A percentile compares a stretch with the other conserved stretches of the same genome.
Evolutionary conservation across 2,888 invertebrate species (phyloP).

Genomic region (Orgyia antiqua): DNA sequence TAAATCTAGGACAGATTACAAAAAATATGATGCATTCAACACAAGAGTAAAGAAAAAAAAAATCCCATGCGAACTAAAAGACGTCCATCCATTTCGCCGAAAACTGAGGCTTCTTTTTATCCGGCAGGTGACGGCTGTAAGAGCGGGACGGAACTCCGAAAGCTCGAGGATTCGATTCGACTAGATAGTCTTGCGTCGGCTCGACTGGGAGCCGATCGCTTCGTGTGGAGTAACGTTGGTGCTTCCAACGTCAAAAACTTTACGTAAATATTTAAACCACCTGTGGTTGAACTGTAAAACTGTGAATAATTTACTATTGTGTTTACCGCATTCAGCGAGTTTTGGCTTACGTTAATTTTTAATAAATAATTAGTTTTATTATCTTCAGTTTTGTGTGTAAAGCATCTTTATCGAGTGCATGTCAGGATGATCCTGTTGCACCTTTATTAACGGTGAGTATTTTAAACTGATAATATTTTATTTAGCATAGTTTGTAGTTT

Average conservation of each 20-base stretch:
- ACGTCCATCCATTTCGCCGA: conserved; percentile 74
- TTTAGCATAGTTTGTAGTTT: no score
- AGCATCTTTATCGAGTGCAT: conserved; percentile 57
- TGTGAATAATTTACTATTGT: not conserved
- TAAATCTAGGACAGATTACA: no score
- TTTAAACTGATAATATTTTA: conserved; percentile 29
- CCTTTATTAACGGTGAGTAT: conserved; percentile 66
- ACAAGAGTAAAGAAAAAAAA: no score
- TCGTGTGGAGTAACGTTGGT: conserved; percentile 24
- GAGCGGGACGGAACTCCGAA: conserved; percentile 57
- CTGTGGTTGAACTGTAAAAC: conserved; percentile 24
- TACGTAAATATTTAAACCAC: conserved; percentile 51
- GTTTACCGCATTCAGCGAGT: not conserved
- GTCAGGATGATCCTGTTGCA: conserved; percentile 66
- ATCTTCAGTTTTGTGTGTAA: conserved; percentile 64
- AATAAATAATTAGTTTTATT: conserved; percentile 29
- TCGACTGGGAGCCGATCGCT: conserved; percentile 47
- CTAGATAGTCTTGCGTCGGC: conserved; percentile 61
- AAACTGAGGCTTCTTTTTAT: conserved; percentile 63
- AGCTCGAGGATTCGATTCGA: conserved; percentile 40
- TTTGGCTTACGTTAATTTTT: conserved; percentile 10
- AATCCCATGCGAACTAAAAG: no score
- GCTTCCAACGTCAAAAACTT: conserved; percentile 57
- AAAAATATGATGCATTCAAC: no score
- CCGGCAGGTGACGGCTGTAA: conserved; percentile 61